Evolutionary conservation across 2,113 vertebrate genomes (phyloP), one percentile per base, ranked within the genome.

Genomic region (Leptobrachium leishanense): DNA sequence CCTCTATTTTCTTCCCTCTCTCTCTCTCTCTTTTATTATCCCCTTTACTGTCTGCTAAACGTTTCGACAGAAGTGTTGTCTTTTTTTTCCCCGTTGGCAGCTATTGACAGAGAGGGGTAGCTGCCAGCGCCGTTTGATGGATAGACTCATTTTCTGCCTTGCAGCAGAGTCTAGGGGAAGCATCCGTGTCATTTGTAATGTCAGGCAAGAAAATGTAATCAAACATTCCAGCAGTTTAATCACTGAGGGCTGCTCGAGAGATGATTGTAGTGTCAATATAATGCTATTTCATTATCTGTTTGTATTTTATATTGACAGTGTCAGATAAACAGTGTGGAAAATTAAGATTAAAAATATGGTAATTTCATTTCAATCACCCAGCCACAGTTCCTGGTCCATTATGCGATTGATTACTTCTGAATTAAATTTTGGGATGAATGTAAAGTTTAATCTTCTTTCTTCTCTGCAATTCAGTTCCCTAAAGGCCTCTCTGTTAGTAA

Each of bases 291-390:
- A 99, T 99, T 98, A 99, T 99, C 97, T 98, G 97, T 99, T 99
- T 99, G 98, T 99, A 97, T 99, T 99, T 99, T 99, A 99, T 99
- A 99, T 99, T 99, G 98, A 99, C 98, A 99, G 96, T 98, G 98
- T 99, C 98, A 99, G 97, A 98, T 99, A 99, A 99, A 99, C 98
- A 99, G 97, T 99, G 98, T 99, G 97, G 97, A 99, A 98, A 99
- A 99, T 99, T 99, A 99, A 99, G 98, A 99, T 99, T 99, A 99
- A 99, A 99, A 99, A 99, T 99, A 99, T 99, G 98, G 98, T 99
- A 99, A 99, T 99, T 99, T 97, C 96, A 96, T 99, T 99, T 99
- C 97, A 99, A 99, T 99, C 98, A 98, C 95, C 95, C 92, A 93
- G 96, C 98, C 97, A 98, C 98, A 98, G 97, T 98, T 95, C 97